phyloP scores from a whole-genome alignment of 2,113 vertebrate genomes.

The Forbesichthys agassizii region DNA sequence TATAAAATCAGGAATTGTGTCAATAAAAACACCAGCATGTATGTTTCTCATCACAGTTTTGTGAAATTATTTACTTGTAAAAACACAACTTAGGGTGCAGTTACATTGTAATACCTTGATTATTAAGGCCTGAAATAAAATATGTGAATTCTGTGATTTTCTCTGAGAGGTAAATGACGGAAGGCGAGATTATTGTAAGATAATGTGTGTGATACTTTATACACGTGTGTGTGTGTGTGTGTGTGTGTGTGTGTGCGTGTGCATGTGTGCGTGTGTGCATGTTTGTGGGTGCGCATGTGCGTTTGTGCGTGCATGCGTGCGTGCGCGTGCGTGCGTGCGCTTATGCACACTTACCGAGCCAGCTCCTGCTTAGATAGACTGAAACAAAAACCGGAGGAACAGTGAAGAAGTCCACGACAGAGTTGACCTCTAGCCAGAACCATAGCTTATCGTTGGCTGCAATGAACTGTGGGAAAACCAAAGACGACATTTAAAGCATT shows the following conservation, averaged over 20 bases:
- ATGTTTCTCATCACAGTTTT: too few species aligned
- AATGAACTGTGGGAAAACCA: conserved; percentile 85
- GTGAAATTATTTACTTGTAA: too few species aligned
- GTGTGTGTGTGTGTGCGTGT: neutral
- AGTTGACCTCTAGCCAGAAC: conserved; percentile 99
- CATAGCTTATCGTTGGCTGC: conserved; percentile 99
- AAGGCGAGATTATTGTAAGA: too few species aligned
- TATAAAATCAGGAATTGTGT: too few species aligned
- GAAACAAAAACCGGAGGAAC: conserved; percentile 98
- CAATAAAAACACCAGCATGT: too few species aligned
- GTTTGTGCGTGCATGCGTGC: conserved; percentile 66
- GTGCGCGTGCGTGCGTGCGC: neutral
- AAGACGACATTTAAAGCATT: neutral
- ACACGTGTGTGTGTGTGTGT: neutral
- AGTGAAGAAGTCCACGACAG: conserved; percentile 99
- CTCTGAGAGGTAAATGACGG: too few species aligned
- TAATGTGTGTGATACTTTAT: too few species aligned
- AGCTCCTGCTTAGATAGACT: conserved; percentile 98
- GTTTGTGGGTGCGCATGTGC: neutral
- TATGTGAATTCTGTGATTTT: too few species aligned
- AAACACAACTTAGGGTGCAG: conserved; percentile 4
- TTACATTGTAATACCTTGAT: too few species aligned
- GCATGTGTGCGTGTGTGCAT: neutral
- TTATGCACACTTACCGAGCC: conserved; percentile 89
- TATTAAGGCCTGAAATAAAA: conserved; percentile 1